Base-by-base conservation (phyloP, 2,113 vertebrate species). In the Solenodon paradoxus region DNA sequence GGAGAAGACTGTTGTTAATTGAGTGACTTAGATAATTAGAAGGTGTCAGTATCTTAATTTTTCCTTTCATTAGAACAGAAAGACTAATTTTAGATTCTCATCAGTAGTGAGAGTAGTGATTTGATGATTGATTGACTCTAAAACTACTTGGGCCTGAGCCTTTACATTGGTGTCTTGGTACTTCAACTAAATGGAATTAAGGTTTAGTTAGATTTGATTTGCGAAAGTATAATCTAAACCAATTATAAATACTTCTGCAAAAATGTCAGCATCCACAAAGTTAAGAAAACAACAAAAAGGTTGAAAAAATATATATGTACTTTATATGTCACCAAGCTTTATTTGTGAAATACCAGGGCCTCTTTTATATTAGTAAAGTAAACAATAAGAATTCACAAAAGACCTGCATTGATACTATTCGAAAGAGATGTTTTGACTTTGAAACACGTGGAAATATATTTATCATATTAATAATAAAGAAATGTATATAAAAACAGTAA, bases 191-290 rank as follows among this genome's bases (percentile, higher is more conserved):
- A 42, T 63, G 45, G 47, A 13, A 53, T n/a, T 78, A 64, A 92
- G 15, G 68, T 91, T 75, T 90, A 42, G n/a, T 74, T 86, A 82
- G 59, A 82, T 75, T 81, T 91, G 74, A 59, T 51, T 75, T 90
- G 28, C 40, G 38, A 63, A 91, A 82, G 61, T 77, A 57, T 80
- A 86, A 63, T 47, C 42, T 90, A 75, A 85, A 47, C 40, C 28
- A 35, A 24, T 81, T 93, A 40, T 71, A 61, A 75, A 61, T 28
- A 64, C n/a, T 49, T 7, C 6, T 32, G 22, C 28, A 74, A 80
- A 75, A 66, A 72, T 47, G 64, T 35, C 22, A 79, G 10, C 7
- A 74, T 40, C 68, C 88, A 10, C 26, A 45, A 94, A 84, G 8
- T 68, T 79, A 74, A 88, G 64, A 92, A n/a, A 79, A 42, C 2